Evolutionary conservation across 2,888 invertebrate genomes (phyloP).

Genomic region (Trissolcus japonicus): DNA sequence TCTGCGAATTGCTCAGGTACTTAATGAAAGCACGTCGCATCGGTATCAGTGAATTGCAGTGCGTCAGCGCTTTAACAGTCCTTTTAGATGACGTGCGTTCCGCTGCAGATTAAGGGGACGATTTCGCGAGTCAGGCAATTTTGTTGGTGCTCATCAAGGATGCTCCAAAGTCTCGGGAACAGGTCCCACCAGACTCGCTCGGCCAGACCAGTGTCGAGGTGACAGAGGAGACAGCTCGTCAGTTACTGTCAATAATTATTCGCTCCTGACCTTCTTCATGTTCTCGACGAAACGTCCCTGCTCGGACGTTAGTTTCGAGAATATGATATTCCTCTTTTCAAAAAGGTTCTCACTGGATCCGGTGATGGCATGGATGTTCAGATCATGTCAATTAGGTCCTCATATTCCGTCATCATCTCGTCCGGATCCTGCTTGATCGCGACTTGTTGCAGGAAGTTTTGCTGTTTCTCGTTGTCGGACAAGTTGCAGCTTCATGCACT

Average conservation of each 20-base stretch:
- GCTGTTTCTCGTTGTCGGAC: slow-evolving; percentile 84
- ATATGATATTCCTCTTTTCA: no score
- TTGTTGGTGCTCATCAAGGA: slow-evolving; percentile 91
- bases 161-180: slow-evolving; percentile 91
- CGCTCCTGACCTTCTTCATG: slow-evolving; percentile 87
- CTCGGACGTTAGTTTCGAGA: slow-evolving; percentile 80
- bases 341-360: slow-evolving; percentile 64
- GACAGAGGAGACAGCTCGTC: slow-evolving; percentile 96
- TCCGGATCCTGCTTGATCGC: slow-evolving; percentile 85
- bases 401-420: slow-evolving; percentile 77
- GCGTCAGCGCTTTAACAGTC: slow-evolving; percentile 93
- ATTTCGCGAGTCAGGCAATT: slow-evolving; percentile 90
- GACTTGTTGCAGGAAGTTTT: slow-evolving; percentile 83
- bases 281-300: slow-evolving; percentile 90
- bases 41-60: slow-evolving; percentile 89
- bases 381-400: slow-evolving; percentile 85
- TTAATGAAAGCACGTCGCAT: slow-evolving; percentile 91
- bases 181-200: slow-evolving; percentile 92
- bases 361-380: slow-evolving; percentile 73
- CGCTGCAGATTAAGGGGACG: slow-evolving; percentile 93
- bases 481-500: slow-evolving; percentile 91
- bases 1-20: slow-evolving; percentile 95
- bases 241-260: slow-evolving; percentile 87
- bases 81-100: slow-evolving; percentile 93
- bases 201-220: slow-evolving; percentile 92